These are phyloP conservation scores for Martes martes DNA, from an alignment of 2,113 vertebrate species.

Conservation along the genomic window DNA sequence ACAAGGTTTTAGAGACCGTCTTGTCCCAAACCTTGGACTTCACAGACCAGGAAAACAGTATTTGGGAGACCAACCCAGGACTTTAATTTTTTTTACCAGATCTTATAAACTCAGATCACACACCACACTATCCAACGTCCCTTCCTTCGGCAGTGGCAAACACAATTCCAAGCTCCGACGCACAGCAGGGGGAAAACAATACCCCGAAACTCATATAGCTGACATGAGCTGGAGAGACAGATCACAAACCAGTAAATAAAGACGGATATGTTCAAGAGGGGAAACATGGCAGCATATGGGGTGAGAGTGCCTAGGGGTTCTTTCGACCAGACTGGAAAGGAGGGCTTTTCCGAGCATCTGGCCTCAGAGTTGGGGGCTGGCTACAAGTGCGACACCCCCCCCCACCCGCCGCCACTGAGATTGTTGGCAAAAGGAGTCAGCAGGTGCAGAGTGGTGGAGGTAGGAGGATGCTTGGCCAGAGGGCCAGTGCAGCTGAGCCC, in stretches of 20 bases:
- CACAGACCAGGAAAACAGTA: neutral
- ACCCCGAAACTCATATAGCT: neutral
- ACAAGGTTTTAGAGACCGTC: neutral
- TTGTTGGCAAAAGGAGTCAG: neutral
- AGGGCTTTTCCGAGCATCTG: neutral
- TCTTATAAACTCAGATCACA: neutral
- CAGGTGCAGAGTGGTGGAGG: neutral
- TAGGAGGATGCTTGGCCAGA: neutral
- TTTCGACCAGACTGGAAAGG: neutral
- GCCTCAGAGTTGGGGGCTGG: neutral
- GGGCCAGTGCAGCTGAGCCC: neutral
- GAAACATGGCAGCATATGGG: neutral
- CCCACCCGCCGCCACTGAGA: too few species aligned
- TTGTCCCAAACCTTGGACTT: neutral
- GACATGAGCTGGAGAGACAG: too few species aligned
- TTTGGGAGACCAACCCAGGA: neutral
- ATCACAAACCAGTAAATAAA: neutral
- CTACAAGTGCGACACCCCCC: neutral
- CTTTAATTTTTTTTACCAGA: neutral
- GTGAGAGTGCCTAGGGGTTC: neutral
- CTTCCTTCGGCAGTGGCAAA: neutral
- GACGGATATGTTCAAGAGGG: neutral
- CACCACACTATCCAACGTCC: accelerated
- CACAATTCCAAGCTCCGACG: neutral
- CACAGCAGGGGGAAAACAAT: neutral